Conservation (phyloP, 2,797 vertebrate species). For the Smutsia gigantea region DNA sequence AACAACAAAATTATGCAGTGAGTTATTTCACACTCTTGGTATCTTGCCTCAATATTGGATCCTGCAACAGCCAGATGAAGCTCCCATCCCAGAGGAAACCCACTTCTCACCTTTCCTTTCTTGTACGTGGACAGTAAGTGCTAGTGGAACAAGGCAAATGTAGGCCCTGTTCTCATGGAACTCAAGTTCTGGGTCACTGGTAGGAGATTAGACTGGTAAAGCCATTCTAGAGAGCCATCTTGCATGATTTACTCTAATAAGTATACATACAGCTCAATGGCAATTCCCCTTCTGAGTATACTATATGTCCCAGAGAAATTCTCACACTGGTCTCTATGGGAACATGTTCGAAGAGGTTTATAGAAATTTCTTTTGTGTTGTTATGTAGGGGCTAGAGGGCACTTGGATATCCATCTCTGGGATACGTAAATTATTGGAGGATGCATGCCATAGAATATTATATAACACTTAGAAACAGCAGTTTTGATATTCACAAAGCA, state of each 20-base stretch:
- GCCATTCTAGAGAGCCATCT: neutral
- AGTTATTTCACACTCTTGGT: neutral
- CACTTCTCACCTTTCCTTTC: neutral
- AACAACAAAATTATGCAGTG: neutral
- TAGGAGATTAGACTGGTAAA: neutral
- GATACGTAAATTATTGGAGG: neutral
- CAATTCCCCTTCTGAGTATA: neutral
- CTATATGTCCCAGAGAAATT: neutral
- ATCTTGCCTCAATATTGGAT: neutral
- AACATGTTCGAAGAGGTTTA: neutral
- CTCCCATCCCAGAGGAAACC: neutral
- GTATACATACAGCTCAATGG: neutral
- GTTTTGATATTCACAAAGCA: neutral
- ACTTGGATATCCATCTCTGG: neutral
- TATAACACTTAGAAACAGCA: neutral
- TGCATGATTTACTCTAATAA: neutral
- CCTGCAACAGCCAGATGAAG: neutral
- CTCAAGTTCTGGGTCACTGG: neutral
- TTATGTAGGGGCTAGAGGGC: neutral
- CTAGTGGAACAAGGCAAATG: neutral
- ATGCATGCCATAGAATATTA: neutral
- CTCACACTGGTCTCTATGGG: neutral
- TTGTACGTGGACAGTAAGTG: neutral
- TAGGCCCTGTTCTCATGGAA: neutral
- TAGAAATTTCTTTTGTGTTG: neutral